Conservation (phyloP, 2,888 invertebrate genomes). For the Caenorhabditis panamensis region DNA sequence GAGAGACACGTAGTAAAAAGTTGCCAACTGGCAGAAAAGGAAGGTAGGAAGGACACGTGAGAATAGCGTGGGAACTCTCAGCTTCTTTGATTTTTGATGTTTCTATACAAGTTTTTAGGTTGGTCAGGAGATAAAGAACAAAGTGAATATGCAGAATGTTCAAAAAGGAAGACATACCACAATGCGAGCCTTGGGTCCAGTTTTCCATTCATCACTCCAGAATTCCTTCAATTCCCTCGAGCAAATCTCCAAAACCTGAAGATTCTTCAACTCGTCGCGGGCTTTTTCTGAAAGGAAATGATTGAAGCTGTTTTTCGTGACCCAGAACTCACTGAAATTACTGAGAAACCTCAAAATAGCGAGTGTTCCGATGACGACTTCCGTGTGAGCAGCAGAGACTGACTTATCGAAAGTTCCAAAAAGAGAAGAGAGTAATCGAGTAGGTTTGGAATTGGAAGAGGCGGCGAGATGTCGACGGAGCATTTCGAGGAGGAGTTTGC, state of each 20-base stretch:
- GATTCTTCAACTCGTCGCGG: constrained; percentile 70
- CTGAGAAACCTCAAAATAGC: constrained; percentile 67
- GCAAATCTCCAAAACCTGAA: constrained; percentile 71
- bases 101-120: too few species aligned
- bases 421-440: constrained; percentile 46
- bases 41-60: too few species aligned
- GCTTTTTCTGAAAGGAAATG: constrained; percentile 76
- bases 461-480: constrained; percentile 47
- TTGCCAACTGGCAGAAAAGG: too few species aligned
- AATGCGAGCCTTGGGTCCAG: constrained; percentile 46
- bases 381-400: constrained; percentile 49
- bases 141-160: too few species aligned
- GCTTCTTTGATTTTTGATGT: too few species aligned
- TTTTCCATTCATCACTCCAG: constrained; percentile 56
- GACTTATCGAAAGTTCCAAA: constrained; percentile 55
- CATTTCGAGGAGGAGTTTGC: constrained; percentile 38
- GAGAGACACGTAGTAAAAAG: constrained; percentile 10
- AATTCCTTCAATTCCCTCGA: constrained; percentile 64
- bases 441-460: constrained; percentile 34
- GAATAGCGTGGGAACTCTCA: too few species aligned
- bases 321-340: constrained; percentile 66
- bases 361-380: constrained; percentile 64
- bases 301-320: background rate
- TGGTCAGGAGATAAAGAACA: too few species aligned
- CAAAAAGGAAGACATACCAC: too few species aligned